Evolutionary conservation across 2,797 vertebrate genomes (phyloP), one percentile per base, ranked within the genome.

Genomic region (Stomatorhinus walkeri): DNA sequence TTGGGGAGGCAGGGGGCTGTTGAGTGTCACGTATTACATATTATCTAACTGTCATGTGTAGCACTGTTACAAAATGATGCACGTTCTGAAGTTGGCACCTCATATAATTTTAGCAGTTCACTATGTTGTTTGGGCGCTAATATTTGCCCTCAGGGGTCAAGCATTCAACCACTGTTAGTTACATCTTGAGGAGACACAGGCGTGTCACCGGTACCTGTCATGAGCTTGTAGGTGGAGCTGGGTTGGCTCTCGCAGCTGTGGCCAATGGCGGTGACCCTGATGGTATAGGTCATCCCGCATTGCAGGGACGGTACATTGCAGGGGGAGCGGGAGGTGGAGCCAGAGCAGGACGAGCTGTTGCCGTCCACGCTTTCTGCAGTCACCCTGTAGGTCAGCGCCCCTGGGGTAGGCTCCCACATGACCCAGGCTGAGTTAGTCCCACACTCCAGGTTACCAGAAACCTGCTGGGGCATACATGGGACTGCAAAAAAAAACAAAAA

Each of bases 1-100:
- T 88, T 88, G 64, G 96, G 91, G 48, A 93, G 90, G 49, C 96
- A 96, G 12, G 95, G 94, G 89, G 94, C 96, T 96, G 87, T 79
- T n/a, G 72, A 9, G 72, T 79, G 36, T 79, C 16, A 43, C 36
- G 19, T 19, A n/a, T 19, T 48, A 84, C 81, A 28, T 51, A 51
- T 84, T 86, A 32, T 6, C n/a, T 83, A 22, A 19, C 40, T 6
- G 64, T 48, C 43, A 10, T n/a, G 43, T n/a, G 43, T 22, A 46
- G 16, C 76, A 9, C 76, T n/a, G 76, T 48, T 2, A n/a, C 16
- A 43, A 46, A 43, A 83, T 22, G n/a, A 83, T 1, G 3, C 43
- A 46, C 19, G 5, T 81, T 46, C 43, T 19, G 76, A 46, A 43
- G 16, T 9, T 48, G 76, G 43, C 14, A n/a, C 32, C 3, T 81